These are phyloP conservation scores for Helostoma temminkii DNA, from an alignment of 2,797 vertebrate species.

Conservation along the genomic window DNA sequence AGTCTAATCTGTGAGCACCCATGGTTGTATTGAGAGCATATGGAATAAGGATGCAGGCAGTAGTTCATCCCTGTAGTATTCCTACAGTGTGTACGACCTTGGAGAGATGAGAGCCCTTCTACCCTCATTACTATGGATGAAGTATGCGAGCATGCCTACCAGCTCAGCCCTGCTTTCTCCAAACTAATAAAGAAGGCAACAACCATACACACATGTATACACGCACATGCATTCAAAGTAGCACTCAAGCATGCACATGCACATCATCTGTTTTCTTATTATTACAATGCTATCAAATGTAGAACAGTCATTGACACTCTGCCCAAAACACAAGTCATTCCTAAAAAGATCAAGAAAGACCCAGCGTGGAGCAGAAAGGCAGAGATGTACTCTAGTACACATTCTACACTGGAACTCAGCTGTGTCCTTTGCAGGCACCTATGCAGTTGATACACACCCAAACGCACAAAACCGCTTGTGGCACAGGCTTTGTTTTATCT, in stretches of 20 bases:
- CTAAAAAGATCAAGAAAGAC: conserved; percentile 53
- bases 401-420: conserved; percentile 55
- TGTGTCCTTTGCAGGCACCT: conserved; percentile 53
- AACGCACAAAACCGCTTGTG: conserved; percentile 32
- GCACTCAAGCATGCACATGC: conserved; percentile 48
- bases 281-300: conserved; percentile 67
- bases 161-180: conserved; percentile 38
- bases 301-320: conserved; percentile 75
- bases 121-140: conserved; percentile 81
- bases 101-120: conserved; percentile 62
- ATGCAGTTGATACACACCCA: conserved; percentile 26
- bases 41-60: conserved; percentile 55
- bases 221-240: conserved; percentile 13
- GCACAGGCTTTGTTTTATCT: conserved; percentile 58
- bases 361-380: conserved; percentile 48
- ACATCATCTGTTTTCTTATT: conserved; percentile 76
- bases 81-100: conserved; percentile 70
- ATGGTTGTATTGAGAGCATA: conserved; percentile 43
- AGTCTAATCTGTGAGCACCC: conserved; percentile 38
- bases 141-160: conserved; percentile 57
- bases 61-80: conserved; percentile 64
- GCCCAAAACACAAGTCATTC: conserved; percentile 61
- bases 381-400: conserved; percentile 30
- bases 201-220: conserved; percentile 11
- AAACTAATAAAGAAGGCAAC: conserved; percentile 43